Percentiles rank a stretch among this genome's conserved stretches.
Conservation (phyloP, 2,797 vertebrate species). For the Onychomys torridus region DNA sequence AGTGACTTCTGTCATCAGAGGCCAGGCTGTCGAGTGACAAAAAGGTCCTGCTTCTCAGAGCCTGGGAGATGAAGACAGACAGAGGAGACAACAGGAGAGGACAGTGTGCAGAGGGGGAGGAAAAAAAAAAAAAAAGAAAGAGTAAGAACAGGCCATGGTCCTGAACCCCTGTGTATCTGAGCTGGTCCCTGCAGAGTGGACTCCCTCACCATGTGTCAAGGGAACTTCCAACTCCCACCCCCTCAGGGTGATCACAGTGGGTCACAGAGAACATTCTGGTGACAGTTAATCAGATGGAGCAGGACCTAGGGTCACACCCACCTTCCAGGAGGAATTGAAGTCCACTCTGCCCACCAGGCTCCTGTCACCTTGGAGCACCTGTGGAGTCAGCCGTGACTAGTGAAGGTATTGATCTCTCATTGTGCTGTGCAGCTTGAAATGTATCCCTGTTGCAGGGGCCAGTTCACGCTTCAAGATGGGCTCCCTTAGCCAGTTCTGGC, state of each 20-base stretch:
- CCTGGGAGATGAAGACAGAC: background rate
- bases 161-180: no score
- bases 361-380: no score
- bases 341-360: background rate
- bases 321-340: background rate
- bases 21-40: background rate
- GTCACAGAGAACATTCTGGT: background rate
- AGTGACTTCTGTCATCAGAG: background rate
- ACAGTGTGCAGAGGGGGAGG: background rate
- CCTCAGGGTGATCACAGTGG: background rate
- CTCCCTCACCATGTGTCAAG: background rate
- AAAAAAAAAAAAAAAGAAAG: no score
- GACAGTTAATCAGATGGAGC: background rate
- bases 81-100: background rate
- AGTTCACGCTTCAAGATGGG: rapidly evolving
- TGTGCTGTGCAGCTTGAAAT: background rate
- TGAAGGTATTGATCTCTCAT: background rate
- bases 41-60: background rate
- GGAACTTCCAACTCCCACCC: background rate
- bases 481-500: no score
- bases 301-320: background rate
- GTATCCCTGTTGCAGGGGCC: rapidly evolving
- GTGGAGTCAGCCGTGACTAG: background rate
- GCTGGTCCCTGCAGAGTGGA: background rate
- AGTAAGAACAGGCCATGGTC: background rate